Evolutionary conservation across 2,888 invertebrate species (phyloP).

Genomic region (Aricia artaxerxes): DNA sequence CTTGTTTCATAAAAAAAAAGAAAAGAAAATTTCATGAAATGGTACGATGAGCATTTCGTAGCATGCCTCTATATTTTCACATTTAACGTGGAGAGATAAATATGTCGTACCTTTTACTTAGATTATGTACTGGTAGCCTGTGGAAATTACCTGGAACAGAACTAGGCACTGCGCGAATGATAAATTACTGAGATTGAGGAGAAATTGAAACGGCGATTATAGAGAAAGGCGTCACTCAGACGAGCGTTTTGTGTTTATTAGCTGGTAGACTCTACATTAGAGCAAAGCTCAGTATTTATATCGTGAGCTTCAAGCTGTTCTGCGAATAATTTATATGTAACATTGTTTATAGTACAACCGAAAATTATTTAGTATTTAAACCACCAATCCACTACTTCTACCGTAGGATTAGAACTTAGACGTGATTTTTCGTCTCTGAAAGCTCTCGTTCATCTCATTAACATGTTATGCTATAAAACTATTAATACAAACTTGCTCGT

Average conservation of each 20-base stretch:
- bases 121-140: background rate
- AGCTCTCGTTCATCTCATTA: background rate
- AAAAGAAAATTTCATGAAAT: background rate
- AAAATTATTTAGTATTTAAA: background rate
- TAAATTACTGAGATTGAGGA: slow-evolving; percentile 31
- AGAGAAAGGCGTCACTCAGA: slow-evolving; percentile 26
- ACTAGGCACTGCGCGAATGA: slow-evolving; percentile 29
- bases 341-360: background rate
- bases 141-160: slow-evolving; percentile 26
- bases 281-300: background rate
- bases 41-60: background rate
- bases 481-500: background rate
- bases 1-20: too few relatives aligned
- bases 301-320: background rate
- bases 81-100: background rate
- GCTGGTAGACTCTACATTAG: background rate
- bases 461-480: background rate
- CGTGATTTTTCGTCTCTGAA: too few relatives aligned
- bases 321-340: background rate
- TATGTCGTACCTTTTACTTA: slow-evolving; percentile 9
- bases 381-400: background rate
- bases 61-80: background rate
- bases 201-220: slow-evolving; percentile 33
- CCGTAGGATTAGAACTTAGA: too few relatives aligned
- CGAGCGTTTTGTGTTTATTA: slow-evolving; percentile 21